Conservation (phyloP, 2,888 invertebrate genomes). For the Cephus nigrinus region DNA sequence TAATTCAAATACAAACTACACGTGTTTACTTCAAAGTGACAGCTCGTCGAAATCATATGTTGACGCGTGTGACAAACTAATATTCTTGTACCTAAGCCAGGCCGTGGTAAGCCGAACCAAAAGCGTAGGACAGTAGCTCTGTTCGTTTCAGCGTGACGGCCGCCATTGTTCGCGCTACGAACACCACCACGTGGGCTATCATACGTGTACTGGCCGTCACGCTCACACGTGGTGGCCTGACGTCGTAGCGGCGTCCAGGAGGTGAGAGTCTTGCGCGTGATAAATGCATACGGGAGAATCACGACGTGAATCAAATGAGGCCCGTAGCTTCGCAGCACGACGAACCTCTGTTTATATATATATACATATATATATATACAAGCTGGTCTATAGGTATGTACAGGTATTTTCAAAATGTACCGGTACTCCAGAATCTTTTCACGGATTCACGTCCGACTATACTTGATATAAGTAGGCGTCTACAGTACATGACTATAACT, state of each 20-base stretch:
- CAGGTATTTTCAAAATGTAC: neutral
- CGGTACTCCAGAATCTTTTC: neutral
- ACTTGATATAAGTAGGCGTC: neutral
- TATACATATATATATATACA: no score
- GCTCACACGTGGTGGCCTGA: neutral
- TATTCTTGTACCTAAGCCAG: neutral
- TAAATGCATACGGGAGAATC: conserved; percentile 39
- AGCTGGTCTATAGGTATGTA: neutral
- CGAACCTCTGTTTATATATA: neutral
- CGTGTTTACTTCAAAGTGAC: neutral
- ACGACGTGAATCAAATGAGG: conserved; percentile 43
- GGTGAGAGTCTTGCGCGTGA: conserved; percentile 26
- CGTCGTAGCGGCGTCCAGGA: neutral
- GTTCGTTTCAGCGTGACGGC: conserved; percentile 49
- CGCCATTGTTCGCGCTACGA: conserved; percentile 44
- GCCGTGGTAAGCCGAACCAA: neutral
- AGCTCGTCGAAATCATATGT: neutral
- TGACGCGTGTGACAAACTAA: neutral
- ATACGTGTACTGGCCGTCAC: neutral
- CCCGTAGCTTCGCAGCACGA: conserved; percentile 19
- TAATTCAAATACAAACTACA: neutral
- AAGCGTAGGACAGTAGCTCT: conserved; percentile 50
- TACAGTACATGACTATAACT: no score
- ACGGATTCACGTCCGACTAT: neutral
- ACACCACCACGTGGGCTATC: neutral